Conservation (phyloP, 2,113 vertebrate genomes). For the Esox niger region DNA sequence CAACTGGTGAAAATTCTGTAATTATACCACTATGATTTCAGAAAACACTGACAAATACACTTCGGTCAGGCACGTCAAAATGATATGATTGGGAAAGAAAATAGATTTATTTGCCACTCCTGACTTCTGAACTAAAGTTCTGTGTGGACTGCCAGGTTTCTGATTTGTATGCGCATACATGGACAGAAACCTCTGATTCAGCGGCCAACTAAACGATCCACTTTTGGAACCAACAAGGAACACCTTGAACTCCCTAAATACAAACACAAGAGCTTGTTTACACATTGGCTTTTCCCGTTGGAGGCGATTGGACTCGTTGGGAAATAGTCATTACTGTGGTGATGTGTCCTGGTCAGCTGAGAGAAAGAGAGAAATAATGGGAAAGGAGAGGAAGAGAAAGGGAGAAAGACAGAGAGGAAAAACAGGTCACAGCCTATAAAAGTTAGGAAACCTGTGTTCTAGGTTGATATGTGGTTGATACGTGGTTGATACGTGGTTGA, state of each 20-base stretch:
- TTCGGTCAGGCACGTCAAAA: conserved; percentile 37
- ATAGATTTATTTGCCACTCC: conserved; percentile 10
- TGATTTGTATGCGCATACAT: background rate
- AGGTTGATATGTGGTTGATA: background rate
- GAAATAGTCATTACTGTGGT: too few relatives aligned
- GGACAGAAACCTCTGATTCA: conserved; percentile 8
- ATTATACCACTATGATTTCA: conserved; percentile 49
- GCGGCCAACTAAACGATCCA: conserved; percentile 14
- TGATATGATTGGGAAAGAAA: conserved; percentile 20
- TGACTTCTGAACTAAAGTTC: conserved; percentile 3
- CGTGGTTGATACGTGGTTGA: conserved; percentile 7
- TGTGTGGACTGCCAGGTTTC: conserved; percentile 1
- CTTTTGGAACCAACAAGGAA: background rate
- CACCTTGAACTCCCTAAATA: conserved; percentile 11
- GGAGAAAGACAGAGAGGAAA: too few relatives aligned
- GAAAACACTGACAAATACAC: conserved; percentile 32
- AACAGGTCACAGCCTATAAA: too few relatives aligned
- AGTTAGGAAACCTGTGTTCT: too few relatives aligned
- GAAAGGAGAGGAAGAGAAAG: too few relatives aligned
- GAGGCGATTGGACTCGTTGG: too few relatives aligned
- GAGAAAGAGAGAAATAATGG: too few relatives aligned
- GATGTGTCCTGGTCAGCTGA: too few relatives aligned
- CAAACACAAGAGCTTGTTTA: background rate
- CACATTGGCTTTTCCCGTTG: too few relatives aligned
- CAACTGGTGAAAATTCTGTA: conserved; percentile 53